phyloP scores from a whole-genome alignment of 2,888 invertebrate species.

The Trichogramma dendrolimi region DNA sequence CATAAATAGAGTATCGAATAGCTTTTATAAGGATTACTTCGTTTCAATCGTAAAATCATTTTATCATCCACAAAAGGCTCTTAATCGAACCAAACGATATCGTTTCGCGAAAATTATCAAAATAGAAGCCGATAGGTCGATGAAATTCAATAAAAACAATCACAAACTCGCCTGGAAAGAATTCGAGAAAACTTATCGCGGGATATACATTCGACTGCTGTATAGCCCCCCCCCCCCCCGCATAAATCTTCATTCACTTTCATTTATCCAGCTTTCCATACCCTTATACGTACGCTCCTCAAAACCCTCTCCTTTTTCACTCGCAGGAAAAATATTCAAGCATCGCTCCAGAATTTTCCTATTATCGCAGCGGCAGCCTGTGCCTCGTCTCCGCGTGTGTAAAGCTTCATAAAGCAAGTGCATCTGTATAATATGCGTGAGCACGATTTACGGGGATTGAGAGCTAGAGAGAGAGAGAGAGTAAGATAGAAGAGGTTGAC shows the following conservation, averaged over 20 bases:
- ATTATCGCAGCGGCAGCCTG: conserved; percentile 30
- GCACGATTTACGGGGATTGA: conserved; percentile 1
- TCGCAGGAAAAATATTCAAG: conserved; percentile 26
- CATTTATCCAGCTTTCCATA: conserved; percentile 3
- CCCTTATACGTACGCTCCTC: neutral
- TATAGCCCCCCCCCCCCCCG: conserved; percentile 9
- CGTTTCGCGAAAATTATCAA: no score
- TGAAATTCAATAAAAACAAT: no score
- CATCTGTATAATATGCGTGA: neutral
- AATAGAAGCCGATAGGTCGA: no score
- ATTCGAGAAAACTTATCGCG: no score
- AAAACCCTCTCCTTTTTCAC: conserved; percentile 20
- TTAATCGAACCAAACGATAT: no score
- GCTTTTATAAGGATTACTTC: no score
- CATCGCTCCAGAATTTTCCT: conserved; percentile 36
- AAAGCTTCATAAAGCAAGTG: conserved; percentile 37
- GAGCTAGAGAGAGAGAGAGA: conserved; percentile 1
- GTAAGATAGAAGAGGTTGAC: conserved; percentile 15
- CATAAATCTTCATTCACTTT: conserved; percentile 28
- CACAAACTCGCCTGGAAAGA: no score
- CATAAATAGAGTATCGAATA: no score
- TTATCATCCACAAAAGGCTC: no score
- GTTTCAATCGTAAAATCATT: no score
- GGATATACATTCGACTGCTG: no score
- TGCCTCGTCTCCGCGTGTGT: neutral